These are phyloP conservation scores for Benitochromis conjunctus DNA, from an alignment of 2,113 vertebrate species.

Conservation along the genomic window DNA sequence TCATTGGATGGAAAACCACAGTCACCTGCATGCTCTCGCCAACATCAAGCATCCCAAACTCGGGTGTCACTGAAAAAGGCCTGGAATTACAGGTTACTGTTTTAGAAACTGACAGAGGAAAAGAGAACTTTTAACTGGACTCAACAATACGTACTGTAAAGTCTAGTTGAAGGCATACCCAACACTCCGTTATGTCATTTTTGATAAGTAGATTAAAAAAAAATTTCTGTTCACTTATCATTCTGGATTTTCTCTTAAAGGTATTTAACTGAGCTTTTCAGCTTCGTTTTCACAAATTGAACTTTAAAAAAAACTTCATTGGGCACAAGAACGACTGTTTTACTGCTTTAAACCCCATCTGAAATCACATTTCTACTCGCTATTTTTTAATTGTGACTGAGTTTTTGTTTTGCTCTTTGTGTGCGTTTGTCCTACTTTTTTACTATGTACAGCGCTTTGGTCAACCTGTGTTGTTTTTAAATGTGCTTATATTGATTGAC, in stretches of 20 bases:
- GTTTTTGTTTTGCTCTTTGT: too few relatives aligned
- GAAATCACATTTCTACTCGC: too few relatives aligned
- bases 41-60: slow-evolving; percentile 69
- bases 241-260: background rate
- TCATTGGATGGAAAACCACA: slow-evolving; percentile 80
- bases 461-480: too few relatives aligned
- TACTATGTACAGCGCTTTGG: too few relatives aligned
- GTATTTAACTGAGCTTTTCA: background rate
- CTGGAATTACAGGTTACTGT: slow-evolving; percentile 56
- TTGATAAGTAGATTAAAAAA: background rate
- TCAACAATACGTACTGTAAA: background rate
- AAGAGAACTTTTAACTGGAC: background rate
- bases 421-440: too few relatives aligned
- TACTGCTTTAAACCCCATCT: background rate
- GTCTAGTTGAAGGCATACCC: background rate
- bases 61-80: slow-evolving; percentile 81
- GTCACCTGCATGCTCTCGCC: slow-evolving; percentile 78
- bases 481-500: too few relatives aligned
- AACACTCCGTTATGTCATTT: background rate
- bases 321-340: background rate
- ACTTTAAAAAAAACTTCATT: background rate
- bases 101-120: background rate
- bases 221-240: background rate
- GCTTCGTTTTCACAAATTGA: background rate
- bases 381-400: too few relatives aligned